These are phyloP conservation scores for Aphelinus certus DNA, from an alignment of 1,140 invertebrate genomes.

Conservation along the genomic window DNA sequence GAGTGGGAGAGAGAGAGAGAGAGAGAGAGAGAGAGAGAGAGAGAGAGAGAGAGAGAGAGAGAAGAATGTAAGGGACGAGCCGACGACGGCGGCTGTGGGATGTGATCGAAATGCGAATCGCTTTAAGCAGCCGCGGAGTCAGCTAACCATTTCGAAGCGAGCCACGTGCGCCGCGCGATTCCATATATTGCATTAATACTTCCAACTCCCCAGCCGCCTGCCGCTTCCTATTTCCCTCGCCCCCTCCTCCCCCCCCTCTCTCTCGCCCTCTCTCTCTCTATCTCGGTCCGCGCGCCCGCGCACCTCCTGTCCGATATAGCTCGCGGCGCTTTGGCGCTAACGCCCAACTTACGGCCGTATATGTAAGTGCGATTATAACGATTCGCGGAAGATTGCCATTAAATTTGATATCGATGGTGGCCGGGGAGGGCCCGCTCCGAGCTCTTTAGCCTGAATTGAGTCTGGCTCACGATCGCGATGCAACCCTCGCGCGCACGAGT, in stretches of 20 bases:
- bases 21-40: not conserved
- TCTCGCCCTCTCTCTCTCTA: not conserved
- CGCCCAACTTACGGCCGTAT: slow-evolving; percentile 17
- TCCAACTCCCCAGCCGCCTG: not conserved
- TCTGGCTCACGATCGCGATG: too few relatives aligned
- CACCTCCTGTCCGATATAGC: slow-evolving; percentile 26
- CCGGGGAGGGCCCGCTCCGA: too few relatives aligned
- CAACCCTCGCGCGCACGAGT: too few relatives aligned
- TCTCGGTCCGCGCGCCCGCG: too few relatives aligned
- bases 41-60: not conserved
- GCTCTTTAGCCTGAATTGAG: too few relatives aligned
- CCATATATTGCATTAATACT: slow-evolving; percentile 52
- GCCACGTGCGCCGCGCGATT: slow-evolving; percentile 46
- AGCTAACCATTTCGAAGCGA: slow-evolving; percentile 45
- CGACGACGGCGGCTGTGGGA: slow-evolving; percentile 27
- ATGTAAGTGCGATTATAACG: slow-evolving; percentile 44
- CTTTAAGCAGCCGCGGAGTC: slow-evolving; percentile 45
- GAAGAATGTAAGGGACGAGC: slow-evolving; percentile 10
- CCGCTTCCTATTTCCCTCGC: too few relatives aligned
- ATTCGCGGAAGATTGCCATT: slow-evolving; percentile 29
- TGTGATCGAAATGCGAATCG: slow-evolving; percentile 49
- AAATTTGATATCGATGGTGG: slow-evolving; percentile 26
- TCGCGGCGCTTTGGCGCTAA: slow-evolving; percentile 27
- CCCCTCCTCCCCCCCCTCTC: not conserved
- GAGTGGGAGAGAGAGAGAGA: not conserved